Conservation (phyloP, 1,140 invertebrate genomes). For the Ostrea denselamellosa region DNA sequence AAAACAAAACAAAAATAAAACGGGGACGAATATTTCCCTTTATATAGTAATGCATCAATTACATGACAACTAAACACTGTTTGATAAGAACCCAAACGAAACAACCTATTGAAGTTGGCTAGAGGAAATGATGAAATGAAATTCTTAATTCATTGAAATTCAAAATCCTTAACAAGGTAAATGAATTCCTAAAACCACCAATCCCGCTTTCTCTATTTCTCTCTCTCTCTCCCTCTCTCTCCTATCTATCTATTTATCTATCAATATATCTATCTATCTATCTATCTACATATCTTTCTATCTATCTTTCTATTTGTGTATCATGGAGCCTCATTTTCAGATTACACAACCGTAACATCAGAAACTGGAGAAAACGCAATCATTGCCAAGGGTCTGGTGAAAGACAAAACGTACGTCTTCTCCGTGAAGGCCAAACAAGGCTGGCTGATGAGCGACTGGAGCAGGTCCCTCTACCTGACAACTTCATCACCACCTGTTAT, state of each 20-base stretch:
- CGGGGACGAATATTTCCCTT: too few relatives aligned
- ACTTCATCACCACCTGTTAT: not conserved
- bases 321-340: not conserved
- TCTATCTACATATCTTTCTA: not conserved
- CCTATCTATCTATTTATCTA: too few relatives aligned
- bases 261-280: not conserved
- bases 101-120: too few relatives aligned
- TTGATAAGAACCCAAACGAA: too few relatives aligned
- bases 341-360: not conserved
- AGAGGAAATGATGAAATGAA: too few relatives aligned
- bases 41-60: too few relatives aligned
- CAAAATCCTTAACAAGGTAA: too few relatives aligned
- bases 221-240: not conserved
- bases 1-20: too few relatives aligned
- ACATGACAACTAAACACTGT: too few relatives aligned
- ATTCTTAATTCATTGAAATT: too few relatives aligned
- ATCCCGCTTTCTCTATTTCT: too few relatives aligned
- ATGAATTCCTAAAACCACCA: too few relatives aligned
- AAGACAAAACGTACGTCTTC: not conserved
- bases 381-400: not conserved
- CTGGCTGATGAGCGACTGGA: constrained; percentile 5
- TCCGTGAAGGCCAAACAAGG: not conserved
- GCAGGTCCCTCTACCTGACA: not conserved
- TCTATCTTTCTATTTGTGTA: not conserved
- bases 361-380: not conserved